A percentile compares a stretch with the other conserved stretches of the same genome.
phyloP scores from a whole-genome alignment of 1,140 invertebrate species.

The Agrilus planipennis region DNA sequence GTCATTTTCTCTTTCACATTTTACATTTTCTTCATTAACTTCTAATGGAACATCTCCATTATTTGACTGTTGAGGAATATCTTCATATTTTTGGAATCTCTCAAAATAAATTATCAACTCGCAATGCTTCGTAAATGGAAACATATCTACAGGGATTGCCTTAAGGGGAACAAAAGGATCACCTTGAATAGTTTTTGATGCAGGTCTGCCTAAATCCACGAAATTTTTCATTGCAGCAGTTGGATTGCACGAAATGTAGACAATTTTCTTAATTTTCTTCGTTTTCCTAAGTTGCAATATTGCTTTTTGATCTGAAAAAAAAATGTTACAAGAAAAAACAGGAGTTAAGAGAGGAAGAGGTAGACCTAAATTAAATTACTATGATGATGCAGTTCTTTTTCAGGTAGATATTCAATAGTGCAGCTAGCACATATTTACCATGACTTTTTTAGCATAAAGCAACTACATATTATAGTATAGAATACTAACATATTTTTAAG shows the following conservation, averaged over 20 bases:
- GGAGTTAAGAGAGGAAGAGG: too few relatives aligned
- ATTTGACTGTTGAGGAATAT: too few relatives aligned
- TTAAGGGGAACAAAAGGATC: constrained; percentile 67
- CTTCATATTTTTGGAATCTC: too few relatives aligned
- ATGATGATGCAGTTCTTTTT: too few relatives aligned
- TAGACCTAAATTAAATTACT: too few relatives aligned
- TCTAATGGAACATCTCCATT: too few relatives aligned
- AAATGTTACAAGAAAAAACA: too few relatives aligned
- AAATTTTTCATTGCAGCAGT: constrained; percentile 77
- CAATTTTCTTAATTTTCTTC: constrained; percentile 58
- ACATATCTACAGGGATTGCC: constrained; percentile 86
- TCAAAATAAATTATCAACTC: constrained; percentile 81
- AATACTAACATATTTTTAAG: background rate
- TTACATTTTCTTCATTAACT: too few relatives aligned
- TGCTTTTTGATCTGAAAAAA: constrained; percentile 61
- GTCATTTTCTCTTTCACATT: too few relatives aligned
- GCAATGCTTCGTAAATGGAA: constrained; percentile 83
- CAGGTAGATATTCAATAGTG: too few relatives aligned
- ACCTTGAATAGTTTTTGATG: constrained; percentile 71
- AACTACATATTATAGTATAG: background rate
- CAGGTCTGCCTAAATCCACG: constrained; percentile 67
- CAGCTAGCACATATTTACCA: too few relatives aligned
- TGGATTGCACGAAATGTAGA: constrained; percentile 90
- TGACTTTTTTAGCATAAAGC: too few relatives aligned
- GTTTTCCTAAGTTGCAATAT: constrained; percentile 65